Evolutionary conservation across 2,888 invertebrate genomes (phyloP), one percentile per base, ranked within the genome.

Genomic region (Atethmia centrago): DNA sequence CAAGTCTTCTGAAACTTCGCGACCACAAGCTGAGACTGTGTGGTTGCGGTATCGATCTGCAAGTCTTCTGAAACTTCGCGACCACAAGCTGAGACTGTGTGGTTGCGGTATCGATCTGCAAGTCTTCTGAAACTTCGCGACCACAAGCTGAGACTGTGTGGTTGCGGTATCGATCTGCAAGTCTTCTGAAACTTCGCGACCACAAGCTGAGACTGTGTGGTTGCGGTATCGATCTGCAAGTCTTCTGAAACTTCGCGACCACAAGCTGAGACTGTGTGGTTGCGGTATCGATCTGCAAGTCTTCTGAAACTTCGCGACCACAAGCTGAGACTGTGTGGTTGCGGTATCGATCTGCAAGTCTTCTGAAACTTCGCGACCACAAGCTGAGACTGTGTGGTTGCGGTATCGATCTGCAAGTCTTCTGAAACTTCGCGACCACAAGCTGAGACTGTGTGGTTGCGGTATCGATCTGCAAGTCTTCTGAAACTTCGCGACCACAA

Each of bases 401-500:
- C 58, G 28, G 63, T 55, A 55, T 67, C 49, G 80, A 63, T 51
- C 49, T 28, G 19, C 36, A 69, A 65, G 31, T 64, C 56, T 64
- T 64, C 58, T 42, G 28, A 61, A 82, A 69, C 58, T 64, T n/a
- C n/a, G n/a, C n/a, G n/a, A n/a, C n/a, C 69, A 42, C 69, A 40
- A 80, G 8, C 58, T 56, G 55, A 42, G 16, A 10, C 42, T 1
- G 12, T n/a, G n/a, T 49, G 69, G 83, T 71, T 61, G 19, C 58
- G 28, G 63, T 55, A 55, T 67, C 49, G 80, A 63, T 51, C 49
- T 28, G 19, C 36, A 69, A 65, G 31, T 64, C 56, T 64, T 64
- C 58, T 42, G 28, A 61, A 82, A 69, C 58, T 64, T n/a, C n/a
- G n/a, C n/a, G n/a, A n/a, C n/a, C 69, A 42, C 69, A 40, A 80